phyloP scores from a whole-genome alignment of 2,888 invertebrate genomes.

The Sphinx pinastri region DNA sequence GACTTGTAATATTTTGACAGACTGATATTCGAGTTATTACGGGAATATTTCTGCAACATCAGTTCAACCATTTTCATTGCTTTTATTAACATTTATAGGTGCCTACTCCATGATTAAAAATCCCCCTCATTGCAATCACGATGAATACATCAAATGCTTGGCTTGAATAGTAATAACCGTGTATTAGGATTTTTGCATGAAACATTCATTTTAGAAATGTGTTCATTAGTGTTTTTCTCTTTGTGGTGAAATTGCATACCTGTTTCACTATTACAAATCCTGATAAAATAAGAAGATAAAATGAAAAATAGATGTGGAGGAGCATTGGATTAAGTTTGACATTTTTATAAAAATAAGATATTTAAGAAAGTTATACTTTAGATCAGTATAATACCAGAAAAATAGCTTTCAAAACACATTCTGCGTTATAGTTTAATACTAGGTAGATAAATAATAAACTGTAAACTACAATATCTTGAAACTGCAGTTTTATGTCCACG shows the following conservation, averaged over 20 bases:
- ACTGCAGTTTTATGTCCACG: slow-evolving; percentile 39
- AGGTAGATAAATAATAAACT: slow-evolving; percentile 24
- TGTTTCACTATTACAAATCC: too few relatives aligned
- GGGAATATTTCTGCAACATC: neutral
- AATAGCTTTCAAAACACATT: neutral
- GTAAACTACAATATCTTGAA: slow-evolving; percentile 37
- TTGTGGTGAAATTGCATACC: neutral
- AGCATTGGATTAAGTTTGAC: too few relatives aligned
- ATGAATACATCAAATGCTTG: slow-evolving; percentile 16
- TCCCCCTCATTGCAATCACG: slow-evolving; percentile 16
- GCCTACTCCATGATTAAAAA: slow-evolving; percentile 1
- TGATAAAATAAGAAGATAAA: too few relatives aligned
- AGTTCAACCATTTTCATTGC: neutral
- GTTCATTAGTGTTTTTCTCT: neutral
- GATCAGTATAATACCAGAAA: neutral
- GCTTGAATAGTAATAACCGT: slow-evolving; percentile 3
- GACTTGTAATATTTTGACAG: neutral
- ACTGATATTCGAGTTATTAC: too few relatives aligned
- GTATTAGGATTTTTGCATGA: slow-evolving; percentile 9
- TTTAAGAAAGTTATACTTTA: too few relatives aligned
- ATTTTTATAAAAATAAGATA: too few relatives aligned
- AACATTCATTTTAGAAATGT: slow-evolving; percentile 2
- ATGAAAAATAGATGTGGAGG: too few relatives aligned
- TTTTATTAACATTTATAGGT: slow-evolving; percentile 18
- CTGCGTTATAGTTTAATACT: neutral